Evolutionary conservation across 2,113 vertebrate genomes (phyloP).

Genomic region (Rana temporaria): DNA sequence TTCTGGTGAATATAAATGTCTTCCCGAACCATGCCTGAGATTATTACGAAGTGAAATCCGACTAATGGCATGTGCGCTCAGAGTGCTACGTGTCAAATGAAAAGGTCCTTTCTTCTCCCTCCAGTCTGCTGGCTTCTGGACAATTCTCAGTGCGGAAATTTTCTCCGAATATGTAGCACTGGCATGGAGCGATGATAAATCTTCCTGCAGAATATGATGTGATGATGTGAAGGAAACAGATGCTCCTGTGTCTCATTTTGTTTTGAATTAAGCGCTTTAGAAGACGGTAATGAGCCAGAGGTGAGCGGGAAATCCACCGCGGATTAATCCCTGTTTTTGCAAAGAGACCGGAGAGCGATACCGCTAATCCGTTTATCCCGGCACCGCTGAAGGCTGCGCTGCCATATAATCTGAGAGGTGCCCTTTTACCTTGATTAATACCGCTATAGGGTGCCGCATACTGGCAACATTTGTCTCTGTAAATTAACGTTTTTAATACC

Average conservation of each 20-base stretch:
- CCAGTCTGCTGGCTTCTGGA: not conserved
- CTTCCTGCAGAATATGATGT: not conserved
- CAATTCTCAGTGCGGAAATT: conserved; percentile 19
- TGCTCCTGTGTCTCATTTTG: not conserved
- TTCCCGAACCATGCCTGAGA: not conserved
- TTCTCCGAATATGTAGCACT: conserved; percentile 25
- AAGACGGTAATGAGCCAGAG: conserved; percentile 9
- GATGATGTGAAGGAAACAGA: not conserved
- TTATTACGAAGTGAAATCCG: not conserved
- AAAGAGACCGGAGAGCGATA: not conserved
- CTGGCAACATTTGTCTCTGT: too few relatives aligned
- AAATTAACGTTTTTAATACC: too few relatives aligned
- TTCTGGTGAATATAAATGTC: not conserved
- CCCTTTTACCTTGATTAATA: too few relatives aligned
- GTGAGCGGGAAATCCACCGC: conserved; percentile 15
- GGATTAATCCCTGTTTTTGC: not conserved
- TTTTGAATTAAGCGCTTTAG: conserved; percentile 14
- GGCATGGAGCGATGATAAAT: conserved; percentile 26
- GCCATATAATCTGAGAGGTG: too few relatives aligned
- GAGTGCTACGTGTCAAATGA: conserved; percentile 24
- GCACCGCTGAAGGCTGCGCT: too few relatives aligned
- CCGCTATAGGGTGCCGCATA: too few relatives aligned
- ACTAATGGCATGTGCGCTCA: not conserved
- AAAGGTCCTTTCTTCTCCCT: conserved; percentile 35
- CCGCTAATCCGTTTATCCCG: too few relatives aligned